These are phyloP conservation scores for Reticulitermes lucifugus DNA, from an alignment of 2,888 invertebrate genomes.

Conservation along the genomic window DNA sequence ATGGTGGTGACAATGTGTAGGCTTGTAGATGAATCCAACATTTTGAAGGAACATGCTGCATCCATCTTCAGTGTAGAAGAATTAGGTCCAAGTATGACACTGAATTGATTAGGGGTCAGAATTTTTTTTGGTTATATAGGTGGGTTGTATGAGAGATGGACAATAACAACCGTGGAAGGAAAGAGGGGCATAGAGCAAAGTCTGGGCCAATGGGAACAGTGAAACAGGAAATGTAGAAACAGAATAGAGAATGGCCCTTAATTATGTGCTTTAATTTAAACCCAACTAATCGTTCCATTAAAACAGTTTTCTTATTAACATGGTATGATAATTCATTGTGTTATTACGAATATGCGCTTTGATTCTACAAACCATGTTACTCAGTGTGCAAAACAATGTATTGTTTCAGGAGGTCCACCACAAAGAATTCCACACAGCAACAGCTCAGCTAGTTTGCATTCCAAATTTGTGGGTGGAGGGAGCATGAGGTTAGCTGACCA, in stretches of 20 bases:
- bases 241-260: too few species aligned
- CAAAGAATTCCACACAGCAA: constrained; percentile 37
- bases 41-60: neutral
- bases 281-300: neutral
- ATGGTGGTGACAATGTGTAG: too few species aligned
- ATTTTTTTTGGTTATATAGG: neutral
- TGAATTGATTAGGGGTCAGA: neutral
- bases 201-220: too few species aligned
- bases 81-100: neutral
- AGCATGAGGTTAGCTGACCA: constrained; percentile 78
- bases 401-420: neutral
- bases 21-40: neutral
- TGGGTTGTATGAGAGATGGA: too few species aligned
- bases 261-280: too few species aligned
- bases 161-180: too few species aligned
- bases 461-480: constrained; percentile 59
- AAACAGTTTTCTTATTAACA: neutral
- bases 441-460: constrained; percentile 54
- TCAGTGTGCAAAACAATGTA: neutral
- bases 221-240: too few species aligned
- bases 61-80: neutral
- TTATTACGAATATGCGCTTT: neutral
- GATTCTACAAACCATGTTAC: too few species aligned
- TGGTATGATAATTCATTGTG: neutral
- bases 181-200: too few species aligned